A percentile compares a stretch with the other conserved stretches of the same genome.
Conservation (phyloP, 2,888 invertebrate genomes). For the Leptopilina drosophilae region DNA sequence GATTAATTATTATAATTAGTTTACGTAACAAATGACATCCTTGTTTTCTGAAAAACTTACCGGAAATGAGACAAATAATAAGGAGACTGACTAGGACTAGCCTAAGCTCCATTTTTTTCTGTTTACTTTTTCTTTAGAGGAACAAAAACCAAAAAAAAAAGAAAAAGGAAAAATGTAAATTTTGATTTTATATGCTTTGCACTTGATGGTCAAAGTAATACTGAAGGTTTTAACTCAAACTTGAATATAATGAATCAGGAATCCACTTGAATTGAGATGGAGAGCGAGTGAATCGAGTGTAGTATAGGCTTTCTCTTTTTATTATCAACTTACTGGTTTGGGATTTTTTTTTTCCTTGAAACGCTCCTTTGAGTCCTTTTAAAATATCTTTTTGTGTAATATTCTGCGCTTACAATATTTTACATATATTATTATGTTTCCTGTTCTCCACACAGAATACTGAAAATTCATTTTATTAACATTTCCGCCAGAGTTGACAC, state of each 20-base stretch:
- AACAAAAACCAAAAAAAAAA: neutral
- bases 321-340: slow-evolving; percentile 38
- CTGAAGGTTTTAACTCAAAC: slow-evolving; percentile 50
- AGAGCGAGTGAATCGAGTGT: slow-evolving; percentile 43
- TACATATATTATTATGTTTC: no score
- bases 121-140: neutral
- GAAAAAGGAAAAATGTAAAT: neutral
- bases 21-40: slow-evolving; percentile 23
- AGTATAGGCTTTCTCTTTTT: slow-evolving; percentile 52
- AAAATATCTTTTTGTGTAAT: neutral
- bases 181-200: slow-evolving; percentile 35
- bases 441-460: no score
- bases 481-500: no score
- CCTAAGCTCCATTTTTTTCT: slow-evolving; percentile 55
- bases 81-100: slow-evolving; percentile 59
- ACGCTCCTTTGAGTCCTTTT: slow-evolving; percentile 7
- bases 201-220: slow-evolving; percentile 51
- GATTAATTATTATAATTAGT: neutral
- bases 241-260: neutral
- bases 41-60: slow-evolving; percentile 58
- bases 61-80: slow-evolving; percentile 59
- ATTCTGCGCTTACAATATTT: no score
- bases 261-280: neutral
- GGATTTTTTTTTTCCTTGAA: slow-evolving; percentile 1
- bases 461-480: no score